These are phyloP conservation scores for Saccopteryx bilineata DNA, from an alignment of 2,113 vertebrate species.

Conservation along the genomic window DNA sequence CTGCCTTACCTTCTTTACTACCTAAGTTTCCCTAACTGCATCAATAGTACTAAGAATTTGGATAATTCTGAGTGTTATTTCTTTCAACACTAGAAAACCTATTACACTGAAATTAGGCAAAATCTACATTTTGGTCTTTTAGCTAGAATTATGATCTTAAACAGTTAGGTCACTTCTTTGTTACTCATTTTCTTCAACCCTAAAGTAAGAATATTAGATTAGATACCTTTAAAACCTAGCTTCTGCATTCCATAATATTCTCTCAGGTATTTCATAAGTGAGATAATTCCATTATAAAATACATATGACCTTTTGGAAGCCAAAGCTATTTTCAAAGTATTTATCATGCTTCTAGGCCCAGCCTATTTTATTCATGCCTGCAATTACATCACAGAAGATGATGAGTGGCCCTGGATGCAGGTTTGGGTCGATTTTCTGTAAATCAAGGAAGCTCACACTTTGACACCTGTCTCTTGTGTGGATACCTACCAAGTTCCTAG, in stretches of 20 bases:
- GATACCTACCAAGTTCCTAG: background rate
- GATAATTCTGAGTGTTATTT: background rate
- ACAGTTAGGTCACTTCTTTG: background rate
- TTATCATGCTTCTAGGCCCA: background rate
- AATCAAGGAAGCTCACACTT: background rate
- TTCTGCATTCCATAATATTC: background rate
- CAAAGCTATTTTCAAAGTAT: background rate
- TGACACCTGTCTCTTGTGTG: background rate
- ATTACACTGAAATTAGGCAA: background rate
- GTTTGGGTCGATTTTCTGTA: background rate
- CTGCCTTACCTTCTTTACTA: no score
- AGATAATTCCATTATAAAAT: background rate
- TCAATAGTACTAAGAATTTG: background rate
- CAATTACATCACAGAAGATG: background rate
- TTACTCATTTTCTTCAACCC: background rate
- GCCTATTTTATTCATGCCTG: background rate
- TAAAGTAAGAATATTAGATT: background rate
- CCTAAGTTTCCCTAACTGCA: background rate
- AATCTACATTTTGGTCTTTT: background rate
- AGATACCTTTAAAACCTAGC: background rate
- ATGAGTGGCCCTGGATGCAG: fast-evolving
- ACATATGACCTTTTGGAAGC: background rate
- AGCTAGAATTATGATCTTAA: background rate
- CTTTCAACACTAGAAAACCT: background rate
- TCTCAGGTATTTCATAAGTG: background rate